These are phyloP conservation scores for Psilopogon haemacephalus DNA, from an alignment of 2,113 vertebrate genomes.

Conservation along the genomic window DNA sequence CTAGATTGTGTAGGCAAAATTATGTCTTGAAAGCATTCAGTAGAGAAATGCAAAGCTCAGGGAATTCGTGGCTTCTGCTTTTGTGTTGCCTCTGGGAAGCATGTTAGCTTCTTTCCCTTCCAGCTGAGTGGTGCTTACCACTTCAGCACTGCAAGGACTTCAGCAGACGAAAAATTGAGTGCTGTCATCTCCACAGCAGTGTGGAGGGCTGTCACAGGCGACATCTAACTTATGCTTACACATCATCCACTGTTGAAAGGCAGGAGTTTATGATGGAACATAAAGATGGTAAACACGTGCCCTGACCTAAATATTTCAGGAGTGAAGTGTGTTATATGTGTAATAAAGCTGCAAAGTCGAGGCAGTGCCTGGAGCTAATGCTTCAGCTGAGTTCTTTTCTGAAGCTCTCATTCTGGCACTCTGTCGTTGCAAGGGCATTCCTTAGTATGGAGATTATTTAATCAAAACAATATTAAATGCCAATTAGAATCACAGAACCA, in stretches of 20 bases:
- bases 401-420: neutral
- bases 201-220: neutral
- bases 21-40: neutral
- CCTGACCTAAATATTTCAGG: neutral
- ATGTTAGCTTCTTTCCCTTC: neutral
- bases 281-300: constrained; percentile 10
- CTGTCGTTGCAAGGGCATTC: neutral
- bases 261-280: constrained; percentile 10
- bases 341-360: neutral
- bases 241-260: neutral
- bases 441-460: neutral
- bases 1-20: neutral
- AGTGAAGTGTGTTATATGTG: neutral
- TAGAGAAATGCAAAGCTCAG: neutral
- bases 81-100: neutral
- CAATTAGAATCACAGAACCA: no score
- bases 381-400: neutral
- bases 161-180: neutral
- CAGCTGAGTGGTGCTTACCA: neutral
- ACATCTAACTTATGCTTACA: constrained; percentile 15
- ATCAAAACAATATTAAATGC: neutral
- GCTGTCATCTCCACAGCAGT: neutral
- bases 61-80: neutral
- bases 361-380: neutral
- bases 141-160: neutral